Conservation (phyloP, 1,140 invertebrate genomes). For the Scaptomyza montana region DNA sequence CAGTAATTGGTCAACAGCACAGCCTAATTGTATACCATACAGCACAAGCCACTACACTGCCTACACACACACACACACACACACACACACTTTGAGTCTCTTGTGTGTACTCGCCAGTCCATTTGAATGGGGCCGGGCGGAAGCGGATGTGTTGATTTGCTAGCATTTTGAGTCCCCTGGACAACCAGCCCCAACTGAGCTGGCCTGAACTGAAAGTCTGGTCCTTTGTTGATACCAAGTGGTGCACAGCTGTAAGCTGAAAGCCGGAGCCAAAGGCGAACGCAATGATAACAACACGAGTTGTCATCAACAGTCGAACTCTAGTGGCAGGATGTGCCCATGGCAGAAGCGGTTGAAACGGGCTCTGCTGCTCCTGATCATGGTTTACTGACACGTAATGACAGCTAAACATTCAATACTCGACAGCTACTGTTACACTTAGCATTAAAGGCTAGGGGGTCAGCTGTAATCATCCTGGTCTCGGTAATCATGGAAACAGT, state of each 20-base stretch:
- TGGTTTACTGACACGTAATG: constrained; percentile 79
- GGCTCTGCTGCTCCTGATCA: constrained; percentile 48
- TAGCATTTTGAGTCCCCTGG: constrained; percentile 32
- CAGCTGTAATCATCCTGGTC: constrained; percentile 43
- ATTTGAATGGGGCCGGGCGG: constrained; percentile 55
- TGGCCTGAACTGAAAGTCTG: constrained; percentile 16
- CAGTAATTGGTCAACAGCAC: constrained; percentile 55
- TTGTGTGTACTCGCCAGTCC: constrained; percentile 33
- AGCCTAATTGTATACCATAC: constrained; percentile 45
- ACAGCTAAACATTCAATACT: constrained; percentile 76
- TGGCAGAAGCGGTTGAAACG: not conserved
- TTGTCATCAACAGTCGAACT: constrained; percentile 53
- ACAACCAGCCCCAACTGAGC: not conserved
- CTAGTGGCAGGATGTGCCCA: constrained; percentile 40
- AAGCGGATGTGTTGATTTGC: constrained; percentile 72
- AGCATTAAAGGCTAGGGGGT: not conserved
- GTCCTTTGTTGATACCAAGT: constrained; percentile 48
- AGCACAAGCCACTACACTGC: not conserved
- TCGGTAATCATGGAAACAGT: constrained; percentile 29
- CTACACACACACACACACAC: constrained; percentile 12
- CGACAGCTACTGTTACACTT: constrained; percentile 55
- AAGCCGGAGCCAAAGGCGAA: constrained; percentile 21
- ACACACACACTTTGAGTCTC: constrained; percentile 2
- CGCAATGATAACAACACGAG: constrained; percentile 43
- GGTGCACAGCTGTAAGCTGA: constrained; percentile 40